Conservation (phyloP, 2,797 vertebrate species). For the Carcharodon carcharias region DNA sequence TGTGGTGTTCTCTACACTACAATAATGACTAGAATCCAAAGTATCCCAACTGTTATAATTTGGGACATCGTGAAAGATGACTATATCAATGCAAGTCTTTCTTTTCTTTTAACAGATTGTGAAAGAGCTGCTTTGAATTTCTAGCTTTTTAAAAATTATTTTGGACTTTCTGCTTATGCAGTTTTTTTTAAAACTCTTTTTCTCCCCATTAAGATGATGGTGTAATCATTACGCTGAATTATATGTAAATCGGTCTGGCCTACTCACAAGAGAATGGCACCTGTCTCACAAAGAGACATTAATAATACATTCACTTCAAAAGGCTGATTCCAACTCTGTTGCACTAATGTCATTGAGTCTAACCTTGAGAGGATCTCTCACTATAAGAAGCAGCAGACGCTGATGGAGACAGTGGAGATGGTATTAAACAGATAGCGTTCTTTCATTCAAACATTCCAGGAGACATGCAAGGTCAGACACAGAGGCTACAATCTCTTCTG, state of each 20-base stretch:
- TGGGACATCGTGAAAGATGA: neutral
- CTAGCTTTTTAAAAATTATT: neutral
- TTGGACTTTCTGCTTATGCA: neutral
- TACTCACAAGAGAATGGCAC: neutral
- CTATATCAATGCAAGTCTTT: neutral
- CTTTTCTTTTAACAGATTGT: neutral
- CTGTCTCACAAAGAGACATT: neutral
- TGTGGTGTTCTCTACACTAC: neutral
- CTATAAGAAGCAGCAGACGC: neutral
- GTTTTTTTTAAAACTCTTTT: neutral
- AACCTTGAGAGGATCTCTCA: neutral
- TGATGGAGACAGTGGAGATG: neutral
- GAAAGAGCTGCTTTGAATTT: neutral
- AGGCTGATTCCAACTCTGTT: neutral
- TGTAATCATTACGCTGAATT: neutral
- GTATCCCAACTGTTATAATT: neutral
- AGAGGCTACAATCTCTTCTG: neutral
- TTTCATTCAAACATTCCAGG: neutral
- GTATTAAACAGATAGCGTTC: neutral
- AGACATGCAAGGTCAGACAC: constrained; percentile 1
- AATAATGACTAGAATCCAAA: neutral
- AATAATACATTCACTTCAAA: neutral
- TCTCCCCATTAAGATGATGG: neutral
- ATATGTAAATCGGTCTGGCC: neutral
- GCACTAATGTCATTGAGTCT: neutral